phyloP scores from a whole-genome alignment of 1,140 invertebrate genomes.

The Arion vulgaris region DNA sequence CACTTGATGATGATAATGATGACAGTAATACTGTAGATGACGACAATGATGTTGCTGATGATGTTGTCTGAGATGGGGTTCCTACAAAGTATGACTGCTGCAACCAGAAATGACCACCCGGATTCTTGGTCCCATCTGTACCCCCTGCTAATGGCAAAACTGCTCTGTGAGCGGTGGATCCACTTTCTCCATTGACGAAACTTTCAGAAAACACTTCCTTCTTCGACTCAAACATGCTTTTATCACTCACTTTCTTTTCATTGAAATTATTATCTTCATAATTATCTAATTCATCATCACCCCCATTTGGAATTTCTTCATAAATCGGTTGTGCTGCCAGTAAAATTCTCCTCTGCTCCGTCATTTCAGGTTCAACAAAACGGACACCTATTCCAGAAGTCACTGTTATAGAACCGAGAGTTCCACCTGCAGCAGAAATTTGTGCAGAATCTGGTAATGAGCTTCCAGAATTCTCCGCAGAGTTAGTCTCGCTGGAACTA shows the following conservation, averaged over 20 bases:
- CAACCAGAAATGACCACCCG: constrained; percentile 18
- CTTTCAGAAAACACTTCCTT: neutral
- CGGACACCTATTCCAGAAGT: constrained; percentile 10
- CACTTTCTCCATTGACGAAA: neutral
- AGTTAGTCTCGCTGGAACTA: constrained; percentile 29
- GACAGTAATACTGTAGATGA: neutral
- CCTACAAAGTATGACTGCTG: neutral
- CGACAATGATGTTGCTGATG: neutral
- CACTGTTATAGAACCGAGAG: too few relatives aligned
- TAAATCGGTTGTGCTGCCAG: constrained; percentile 67
- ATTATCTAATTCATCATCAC: constrained; percentile 45
- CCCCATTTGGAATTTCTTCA: constrained; percentile 65
- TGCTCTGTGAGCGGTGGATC: neutral
- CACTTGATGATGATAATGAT: constrained; percentile 6
- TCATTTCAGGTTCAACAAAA: constrained; percentile 40
- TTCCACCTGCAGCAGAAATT: neutral
- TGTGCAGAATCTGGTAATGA: constrained; percentile 20
- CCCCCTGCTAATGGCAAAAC: too few relatives aligned
- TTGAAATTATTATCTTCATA: neutral
- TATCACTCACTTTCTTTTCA: neutral
- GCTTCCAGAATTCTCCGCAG: constrained; percentile 17
- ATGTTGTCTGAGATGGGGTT: neutral
- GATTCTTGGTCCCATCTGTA: constrained; percentile 14
- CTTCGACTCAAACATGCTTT: constrained; percentile 15
- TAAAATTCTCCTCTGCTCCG: constrained; percentile 53